These are phyloP conservation scores for Sebastolobus altivelis DNA, from an alignment of 2,797 vertebrate genomes.

Conservation along the genomic window DNA sequence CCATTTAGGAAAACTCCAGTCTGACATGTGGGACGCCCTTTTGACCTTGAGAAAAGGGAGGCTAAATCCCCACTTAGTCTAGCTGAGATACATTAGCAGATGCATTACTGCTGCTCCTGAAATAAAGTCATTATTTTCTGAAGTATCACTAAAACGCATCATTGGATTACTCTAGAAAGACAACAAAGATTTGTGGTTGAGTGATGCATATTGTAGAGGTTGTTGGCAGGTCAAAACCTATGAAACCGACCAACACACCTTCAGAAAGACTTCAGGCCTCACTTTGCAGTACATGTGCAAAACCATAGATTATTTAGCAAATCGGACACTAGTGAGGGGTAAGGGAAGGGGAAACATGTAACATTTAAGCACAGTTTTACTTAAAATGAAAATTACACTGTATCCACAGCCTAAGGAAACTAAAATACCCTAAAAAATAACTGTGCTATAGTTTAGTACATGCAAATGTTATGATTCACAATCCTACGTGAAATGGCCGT, in stretches of 20 bases:
- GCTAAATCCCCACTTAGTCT: constrained; percentile 66
- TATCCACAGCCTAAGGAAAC: constrained; percentile 95
- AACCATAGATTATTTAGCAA: constrained; percentile 94
- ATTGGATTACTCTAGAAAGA: constrained; percentile 93
- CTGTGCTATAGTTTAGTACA: constrained; percentile 96
- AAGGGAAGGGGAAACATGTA: constrained; percentile 91
- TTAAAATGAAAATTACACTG: constrained; percentile 93
- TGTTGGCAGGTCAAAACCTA: constrained; percentile 89
- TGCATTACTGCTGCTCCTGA: constrained; percentile 88
- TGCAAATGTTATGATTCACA: constrained; percentile 92
- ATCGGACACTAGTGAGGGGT: constrained; percentile 88
- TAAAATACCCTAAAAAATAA: constrained; percentile 93
- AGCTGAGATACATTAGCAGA: constrained; percentile 83
- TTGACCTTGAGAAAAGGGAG: constrained; percentile 81
- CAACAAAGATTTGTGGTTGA: constrained; percentile 89
- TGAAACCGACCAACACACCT: constrained; percentile 85
- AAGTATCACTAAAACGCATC: constrained; percentile 91
- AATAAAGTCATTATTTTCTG: constrained; percentile 81
- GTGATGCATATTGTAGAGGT: constrained; percentile 92
- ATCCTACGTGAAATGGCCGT: constrained; percentile 92
- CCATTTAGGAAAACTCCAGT: constrained; percentile 83
- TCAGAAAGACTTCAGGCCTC: constrained; percentile 85
- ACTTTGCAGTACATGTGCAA: constrained; percentile 96
- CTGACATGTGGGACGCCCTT: constrained; percentile 91
- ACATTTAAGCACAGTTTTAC: constrained; percentile 97